Conservation (phyloP, 2,797 vertebrate genomes). For the Pelodytes ibericus region DNA sequence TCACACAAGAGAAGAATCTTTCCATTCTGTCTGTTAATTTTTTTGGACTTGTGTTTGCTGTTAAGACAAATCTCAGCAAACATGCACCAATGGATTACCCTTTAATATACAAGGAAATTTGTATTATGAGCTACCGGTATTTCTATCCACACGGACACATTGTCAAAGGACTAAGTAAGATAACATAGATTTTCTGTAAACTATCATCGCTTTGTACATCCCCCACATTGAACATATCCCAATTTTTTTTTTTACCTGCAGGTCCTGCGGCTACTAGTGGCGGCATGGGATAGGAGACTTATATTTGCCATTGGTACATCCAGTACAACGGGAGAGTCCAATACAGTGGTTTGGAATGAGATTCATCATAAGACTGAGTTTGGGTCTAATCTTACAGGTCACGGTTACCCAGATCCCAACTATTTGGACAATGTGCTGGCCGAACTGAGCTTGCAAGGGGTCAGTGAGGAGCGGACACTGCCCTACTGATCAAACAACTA, state of each 20-base stretch:
- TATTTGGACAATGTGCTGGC: conserved; percentile 94
- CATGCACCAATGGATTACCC: no score
- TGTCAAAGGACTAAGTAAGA: no score
- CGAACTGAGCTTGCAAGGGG: conserved; percentile 90
- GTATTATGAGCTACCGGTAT: no score
- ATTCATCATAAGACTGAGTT: conserved; percentile 98
- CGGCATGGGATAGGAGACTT: conserved; percentile 91
- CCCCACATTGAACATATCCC: not conserved
- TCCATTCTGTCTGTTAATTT: no score
- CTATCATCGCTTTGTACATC: not conserved
- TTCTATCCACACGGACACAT: no score
- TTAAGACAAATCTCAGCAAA: no score
- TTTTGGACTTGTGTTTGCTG: no score
- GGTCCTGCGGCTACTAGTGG: conserved; percentile 90
- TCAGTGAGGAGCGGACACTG: conserved; percentile 75
- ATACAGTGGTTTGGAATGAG: conserved; percentile 97
- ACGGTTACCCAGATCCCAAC: conserved; percentile 93
- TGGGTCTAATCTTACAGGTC: conserved; percentile 94
- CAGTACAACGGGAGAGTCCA: conserved; percentile 91
- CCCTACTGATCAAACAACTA: conserved; percentile 17
- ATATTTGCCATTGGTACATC: conserved; percentile 97
- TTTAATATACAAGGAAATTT: no score
- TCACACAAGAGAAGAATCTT: no score
- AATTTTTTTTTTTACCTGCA: conserved; percentile 57
- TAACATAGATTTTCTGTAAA: not conserved